Percentiles rank a stretch among this genome's conserved stretches.
Conservation (phyloP, 1,140 invertebrate genomes). For the Nixonia krombeini region DNA sequence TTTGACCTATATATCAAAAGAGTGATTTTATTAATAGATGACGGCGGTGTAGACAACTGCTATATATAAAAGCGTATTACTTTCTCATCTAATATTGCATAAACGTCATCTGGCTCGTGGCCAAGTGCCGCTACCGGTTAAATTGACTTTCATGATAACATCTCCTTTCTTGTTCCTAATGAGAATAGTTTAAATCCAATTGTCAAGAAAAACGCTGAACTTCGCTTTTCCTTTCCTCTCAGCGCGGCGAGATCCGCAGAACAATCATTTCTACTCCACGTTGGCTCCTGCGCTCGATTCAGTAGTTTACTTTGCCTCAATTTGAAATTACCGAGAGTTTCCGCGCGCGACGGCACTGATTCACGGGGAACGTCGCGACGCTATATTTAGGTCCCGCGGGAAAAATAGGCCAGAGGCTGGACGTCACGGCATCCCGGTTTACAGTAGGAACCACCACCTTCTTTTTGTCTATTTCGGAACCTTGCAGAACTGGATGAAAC, state of each 20-base stretch:
- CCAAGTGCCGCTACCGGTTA: constrained; percentile 8
- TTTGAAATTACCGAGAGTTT: constrained; percentile 40
- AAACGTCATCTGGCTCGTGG: constrained; percentile 15
- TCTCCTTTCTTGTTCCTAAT: constrained; percentile 1
- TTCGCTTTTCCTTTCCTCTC: too few relatives aligned
- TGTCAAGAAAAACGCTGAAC: too few relatives aligned
- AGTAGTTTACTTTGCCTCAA: constrained; percentile 34
- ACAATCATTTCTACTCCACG: constrained; percentile 7
- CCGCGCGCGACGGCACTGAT: constrained; percentile 38
- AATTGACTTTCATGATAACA: constrained; percentile 19
- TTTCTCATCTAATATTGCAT: constrained; percentile 30
- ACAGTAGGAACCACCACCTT: constrained; percentile 56
- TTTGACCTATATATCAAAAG: too few relatives aligned
- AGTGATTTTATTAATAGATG: too few relatives aligned
- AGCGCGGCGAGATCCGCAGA: not conserved
- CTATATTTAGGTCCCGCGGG: constrained; percentile 62
- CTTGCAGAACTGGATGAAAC: constrained; percentile 55
- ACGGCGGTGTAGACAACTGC: too few relatives aligned
- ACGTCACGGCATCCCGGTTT: constrained; percentile 60
- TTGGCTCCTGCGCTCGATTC: constrained; percentile 25
- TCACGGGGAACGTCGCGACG: constrained; percentile 31
- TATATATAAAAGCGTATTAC: constrained; percentile 7
- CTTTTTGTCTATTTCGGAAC: constrained; percentile 67
- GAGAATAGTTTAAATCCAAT: not conserved
- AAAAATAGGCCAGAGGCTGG: constrained; percentile 70